phyloP scores from a whole-genome alignment of 2,888 invertebrate species.

The Hypsopygia costalis region DNA sequence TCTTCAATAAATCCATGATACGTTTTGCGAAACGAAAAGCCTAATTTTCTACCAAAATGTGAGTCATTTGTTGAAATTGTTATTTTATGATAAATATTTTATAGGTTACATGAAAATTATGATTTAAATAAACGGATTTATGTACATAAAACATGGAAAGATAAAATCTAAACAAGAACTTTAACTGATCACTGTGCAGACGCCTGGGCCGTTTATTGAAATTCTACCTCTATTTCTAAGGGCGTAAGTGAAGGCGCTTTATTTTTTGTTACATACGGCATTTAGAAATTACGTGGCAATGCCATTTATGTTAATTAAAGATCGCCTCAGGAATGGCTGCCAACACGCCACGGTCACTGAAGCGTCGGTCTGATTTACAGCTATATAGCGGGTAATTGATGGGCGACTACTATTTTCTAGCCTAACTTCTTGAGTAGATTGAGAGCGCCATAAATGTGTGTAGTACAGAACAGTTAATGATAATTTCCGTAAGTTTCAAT shows the following conservation, averaged over 20 bases:
- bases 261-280: background rate
- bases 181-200: background rate
- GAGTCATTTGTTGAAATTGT: too few species aligned
- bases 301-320: slow-evolving; percentile 49
- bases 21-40: too few species aligned
- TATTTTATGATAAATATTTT: background rate
- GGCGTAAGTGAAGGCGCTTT: too few species aligned
- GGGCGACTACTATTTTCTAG: too few species aligned
- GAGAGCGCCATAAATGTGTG: too few species aligned
- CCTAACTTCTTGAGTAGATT: too few species aligned
- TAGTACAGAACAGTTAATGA: too few species aligned
- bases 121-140: background rate
- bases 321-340: slow-evolving; percentile 31
- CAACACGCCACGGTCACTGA: slow-evolving; percentile 29
- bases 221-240: background rate
- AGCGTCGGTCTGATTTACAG: too few species aligned
- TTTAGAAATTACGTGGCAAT: slow-evolving; percentile 20
- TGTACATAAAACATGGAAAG: background rate
- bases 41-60: too few species aligned
- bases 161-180: background rate
- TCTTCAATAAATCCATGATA: too few species aligned
- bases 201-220: background rate
- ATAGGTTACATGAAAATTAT: background rate
- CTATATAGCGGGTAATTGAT: too few species aligned
- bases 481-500: too few species aligned